phyloP scores from a whole-genome alignment of 2,113 vertebrate genomes.

The Malurus alboscapulatus region DNA sequence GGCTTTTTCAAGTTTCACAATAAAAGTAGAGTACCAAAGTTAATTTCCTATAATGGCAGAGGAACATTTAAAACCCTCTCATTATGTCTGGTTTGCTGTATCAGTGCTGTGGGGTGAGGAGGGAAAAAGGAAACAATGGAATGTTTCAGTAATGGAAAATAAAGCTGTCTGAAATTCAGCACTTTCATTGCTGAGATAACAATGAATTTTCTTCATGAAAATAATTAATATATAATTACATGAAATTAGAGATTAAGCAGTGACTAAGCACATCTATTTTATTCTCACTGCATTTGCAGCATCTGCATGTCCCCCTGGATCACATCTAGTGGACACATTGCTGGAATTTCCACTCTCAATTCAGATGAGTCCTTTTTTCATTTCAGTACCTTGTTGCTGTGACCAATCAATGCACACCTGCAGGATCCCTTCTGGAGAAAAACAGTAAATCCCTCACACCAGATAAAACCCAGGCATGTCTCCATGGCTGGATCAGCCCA shows the following conservation, averaged over 20 bases:
- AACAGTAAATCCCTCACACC: background rate
- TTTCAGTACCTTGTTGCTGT: background rate
- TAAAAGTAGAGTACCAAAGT: background rate
- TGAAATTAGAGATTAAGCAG: background rate
- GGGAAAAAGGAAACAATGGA: background rate
- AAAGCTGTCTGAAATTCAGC: background rate
- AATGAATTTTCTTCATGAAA: background rate
- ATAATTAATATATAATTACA: background rate
- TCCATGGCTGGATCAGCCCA: background rate
- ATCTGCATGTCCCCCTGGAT: background rate
- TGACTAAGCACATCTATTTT: background rate
- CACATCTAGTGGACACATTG: background rate
- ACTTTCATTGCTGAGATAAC: background rate
- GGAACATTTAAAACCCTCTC: background rate
- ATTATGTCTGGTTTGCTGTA: background rate
- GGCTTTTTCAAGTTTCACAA: background rate
- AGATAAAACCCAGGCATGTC: background rate
- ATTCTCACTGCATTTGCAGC: background rate
- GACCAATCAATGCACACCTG: background rate
- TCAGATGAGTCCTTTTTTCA: background rate
- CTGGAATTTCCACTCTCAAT: background rate
- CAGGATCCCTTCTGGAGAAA: background rate
- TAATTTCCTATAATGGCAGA: background rate
- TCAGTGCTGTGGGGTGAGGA: background rate
- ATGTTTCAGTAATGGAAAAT: background rate